Conservation (phyloP, 2,888 invertebrate genomes). For the Drepanosiphum platanoidis region DNA sequence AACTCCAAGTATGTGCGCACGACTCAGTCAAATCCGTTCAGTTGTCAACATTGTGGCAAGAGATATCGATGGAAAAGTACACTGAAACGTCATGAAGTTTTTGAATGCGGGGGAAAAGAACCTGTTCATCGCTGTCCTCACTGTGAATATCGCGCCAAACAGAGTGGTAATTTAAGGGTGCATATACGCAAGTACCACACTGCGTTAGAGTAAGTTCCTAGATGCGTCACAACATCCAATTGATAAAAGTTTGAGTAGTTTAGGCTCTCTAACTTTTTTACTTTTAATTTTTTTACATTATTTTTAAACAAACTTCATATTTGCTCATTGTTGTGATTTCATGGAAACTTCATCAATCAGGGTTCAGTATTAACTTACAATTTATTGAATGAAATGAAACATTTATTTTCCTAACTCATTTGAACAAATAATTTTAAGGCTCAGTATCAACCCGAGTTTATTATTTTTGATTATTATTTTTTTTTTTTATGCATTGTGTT, state of each 20-base stretch:
- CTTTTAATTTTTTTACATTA: slow-evolving; percentile 42
- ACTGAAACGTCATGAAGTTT: slow-evolving; percentile 82
- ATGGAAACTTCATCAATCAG: slow-evolving; percentile 60
- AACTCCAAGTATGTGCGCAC: slow-evolving; percentile 64
- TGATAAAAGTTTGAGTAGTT: slow-evolving; percentile 47
- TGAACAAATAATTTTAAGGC: slow-evolving; percentile 61
- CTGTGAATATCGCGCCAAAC: slow-evolving; percentile 82
- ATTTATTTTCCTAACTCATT: slow-evolving; percentile 56
- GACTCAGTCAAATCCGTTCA: slow-evolving; percentile 64
- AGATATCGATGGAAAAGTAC: slow-evolving; percentile 88
- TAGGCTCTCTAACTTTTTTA: slow-evolving; percentile 58
- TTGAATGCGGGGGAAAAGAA: slow-evolving; percentile 85
- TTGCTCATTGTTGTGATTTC: slow-evolving; percentile 62
- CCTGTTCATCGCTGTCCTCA: slow-evolving; percentile 84
- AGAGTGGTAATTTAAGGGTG: slow-evolving; percentile 83
- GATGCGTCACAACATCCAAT: slow-evolving; percentile 58
- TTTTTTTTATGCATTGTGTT: slow-evolving; percentile 34
- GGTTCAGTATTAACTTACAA: slow-evolving; percentile 61
- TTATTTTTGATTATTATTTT: slow-evolving; percentile 31
- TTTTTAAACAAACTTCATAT: slow-evolving; percentile 56
- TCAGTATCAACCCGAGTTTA: slow-evolving; percentile 45
- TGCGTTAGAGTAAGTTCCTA: slow-evolving; percentile 60
- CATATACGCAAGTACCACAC: slow-evolving; percentile 75
- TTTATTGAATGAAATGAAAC: slow-evolving; percentile 50
- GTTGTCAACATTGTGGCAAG: slow-evolving; percentile 84